A percentile compares a stretch with the other conserved stretches of the same genome.
These are phyloP conservation scores for Heteractis magnifica DNA, from an alignment of 92 coral and sea anemone species.

Conservation along the genomic window DNA sequence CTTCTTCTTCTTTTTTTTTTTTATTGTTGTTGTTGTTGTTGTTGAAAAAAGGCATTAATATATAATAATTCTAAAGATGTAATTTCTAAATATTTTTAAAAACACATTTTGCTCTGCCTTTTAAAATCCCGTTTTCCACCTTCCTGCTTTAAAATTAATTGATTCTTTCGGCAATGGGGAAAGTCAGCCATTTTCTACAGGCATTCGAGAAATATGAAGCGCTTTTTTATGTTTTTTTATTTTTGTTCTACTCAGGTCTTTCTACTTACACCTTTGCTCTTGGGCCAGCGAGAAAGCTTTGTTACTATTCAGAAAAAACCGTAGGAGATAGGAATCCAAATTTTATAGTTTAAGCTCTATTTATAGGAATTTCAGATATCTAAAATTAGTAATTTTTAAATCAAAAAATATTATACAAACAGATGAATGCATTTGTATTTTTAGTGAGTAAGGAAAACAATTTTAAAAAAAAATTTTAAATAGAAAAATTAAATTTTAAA, in stretches of 20 bases:
- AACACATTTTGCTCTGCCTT: too few relatives aligned
- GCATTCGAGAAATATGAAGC: not conserved
- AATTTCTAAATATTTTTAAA: too few relatives aligned
- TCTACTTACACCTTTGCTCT: conserved; percentile 36
- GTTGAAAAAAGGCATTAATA: too few relatives aligned
- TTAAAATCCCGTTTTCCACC: not conserved
- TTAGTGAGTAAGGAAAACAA: not conserved
- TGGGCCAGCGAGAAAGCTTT: conserved; percentile 15
- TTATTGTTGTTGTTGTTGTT: too few relatives aligned
- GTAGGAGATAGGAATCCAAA: conserved; percentile 7
- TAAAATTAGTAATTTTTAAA: not conserved
- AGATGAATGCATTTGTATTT: not conserved
- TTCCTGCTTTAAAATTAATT: not conserved
- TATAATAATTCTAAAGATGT: too few relatives aligned
- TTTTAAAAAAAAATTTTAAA: not conserved
- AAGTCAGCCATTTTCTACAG: not conserved
- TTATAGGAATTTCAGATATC: not conserved
- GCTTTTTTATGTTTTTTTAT: conserved; percentile 1
- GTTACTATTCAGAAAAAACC: conserved; percentile 1
- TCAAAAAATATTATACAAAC: not conserved
- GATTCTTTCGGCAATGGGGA: not conserved
- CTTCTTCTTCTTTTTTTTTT: too few relatives aligned
- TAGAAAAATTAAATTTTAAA: not conserved
- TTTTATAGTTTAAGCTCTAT: not conserved
- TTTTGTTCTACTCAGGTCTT: conserved; percentile 32